phyloP scores from a whole-genome alignment of 2,113 vertebrate genomes.

The Calyptommatus sinebrachiatus region DNA sequence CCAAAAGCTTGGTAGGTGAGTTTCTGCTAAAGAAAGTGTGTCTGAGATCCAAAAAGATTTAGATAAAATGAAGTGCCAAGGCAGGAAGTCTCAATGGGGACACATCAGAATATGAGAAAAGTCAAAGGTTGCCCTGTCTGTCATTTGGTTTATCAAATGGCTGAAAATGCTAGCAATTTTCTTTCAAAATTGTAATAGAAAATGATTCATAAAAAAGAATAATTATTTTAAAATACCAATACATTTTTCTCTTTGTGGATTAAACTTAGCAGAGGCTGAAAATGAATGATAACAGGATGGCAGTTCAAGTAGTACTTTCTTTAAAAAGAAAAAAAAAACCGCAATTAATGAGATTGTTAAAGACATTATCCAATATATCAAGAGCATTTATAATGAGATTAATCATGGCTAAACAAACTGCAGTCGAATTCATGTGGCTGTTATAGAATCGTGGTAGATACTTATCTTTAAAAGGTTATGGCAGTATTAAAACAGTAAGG shows the following conservation, averaged over 20 bases:
- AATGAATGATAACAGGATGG: background rate
- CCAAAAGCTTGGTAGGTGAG: conserved; percentile 34
- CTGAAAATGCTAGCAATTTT: no score
- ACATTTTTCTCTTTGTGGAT: no score
- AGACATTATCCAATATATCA: background rate
- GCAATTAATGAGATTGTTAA: conserved; percentile 6
- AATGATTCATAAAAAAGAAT: no score
- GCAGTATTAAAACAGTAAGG: background rate
- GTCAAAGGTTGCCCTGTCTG: background rate
- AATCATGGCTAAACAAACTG: background rate
- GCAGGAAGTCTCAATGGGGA: background rate
- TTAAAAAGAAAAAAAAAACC: background rate
- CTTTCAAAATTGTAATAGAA: no score
- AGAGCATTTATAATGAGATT: conserved; percentile 25
- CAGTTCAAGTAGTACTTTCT: background rate
- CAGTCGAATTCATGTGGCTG: accelerated
- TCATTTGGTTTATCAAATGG: background rate
- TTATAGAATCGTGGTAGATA: accelerated
- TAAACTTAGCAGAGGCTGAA: background rate
- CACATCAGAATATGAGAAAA: background rate
- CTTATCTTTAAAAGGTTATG: background rate
- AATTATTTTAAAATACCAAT: no score
- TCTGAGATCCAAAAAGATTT: conserved; percentile 15
- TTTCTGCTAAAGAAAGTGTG: conserved; percentile 12
- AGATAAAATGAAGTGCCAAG: background rate